These are phyloP conservation scores for Nothoprocta perdicaria DNA, from an alignment of 2,113 vertebrate species.

Conservation along the genomic window DNA sequence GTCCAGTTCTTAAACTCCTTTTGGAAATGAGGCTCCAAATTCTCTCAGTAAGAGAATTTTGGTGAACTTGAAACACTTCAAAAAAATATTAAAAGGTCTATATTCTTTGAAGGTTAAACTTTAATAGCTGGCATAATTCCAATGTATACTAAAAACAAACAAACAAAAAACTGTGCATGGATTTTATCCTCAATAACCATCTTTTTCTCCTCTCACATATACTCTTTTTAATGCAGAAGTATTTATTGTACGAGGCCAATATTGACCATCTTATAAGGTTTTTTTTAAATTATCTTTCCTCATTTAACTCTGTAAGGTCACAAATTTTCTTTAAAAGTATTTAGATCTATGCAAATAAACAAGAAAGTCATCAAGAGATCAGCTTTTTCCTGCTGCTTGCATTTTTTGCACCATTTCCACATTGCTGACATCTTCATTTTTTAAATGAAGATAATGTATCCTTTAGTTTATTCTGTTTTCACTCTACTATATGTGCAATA, in stretches of 20 bases:
- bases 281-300: neutral
- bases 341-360: neutral
- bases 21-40: neutral
- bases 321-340: neutral
- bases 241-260: neutral
- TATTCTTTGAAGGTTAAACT: no score
- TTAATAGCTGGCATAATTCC: neutral
- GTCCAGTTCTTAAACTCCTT: neutral
- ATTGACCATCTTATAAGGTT: neutral
- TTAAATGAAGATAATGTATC: neutral
- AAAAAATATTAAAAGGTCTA: neutral
- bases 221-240: neutral
- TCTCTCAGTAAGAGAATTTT: neutral
- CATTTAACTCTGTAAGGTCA: neutral
- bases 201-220: neutral
- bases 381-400: no score
- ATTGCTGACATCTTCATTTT: no score
- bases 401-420: neutral
- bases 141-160: neutral
- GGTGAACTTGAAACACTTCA: neutral
- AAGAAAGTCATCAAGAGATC: neutral
- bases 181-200: neutral
- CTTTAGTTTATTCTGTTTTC: neutral
- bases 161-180: no score
- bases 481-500: neutral